Evolutionary conservation across 1,140 invertebrate genomes (phyloP), one percentile per base, ranked within the genome.

Genomic region (Lerema accius): DNA sequence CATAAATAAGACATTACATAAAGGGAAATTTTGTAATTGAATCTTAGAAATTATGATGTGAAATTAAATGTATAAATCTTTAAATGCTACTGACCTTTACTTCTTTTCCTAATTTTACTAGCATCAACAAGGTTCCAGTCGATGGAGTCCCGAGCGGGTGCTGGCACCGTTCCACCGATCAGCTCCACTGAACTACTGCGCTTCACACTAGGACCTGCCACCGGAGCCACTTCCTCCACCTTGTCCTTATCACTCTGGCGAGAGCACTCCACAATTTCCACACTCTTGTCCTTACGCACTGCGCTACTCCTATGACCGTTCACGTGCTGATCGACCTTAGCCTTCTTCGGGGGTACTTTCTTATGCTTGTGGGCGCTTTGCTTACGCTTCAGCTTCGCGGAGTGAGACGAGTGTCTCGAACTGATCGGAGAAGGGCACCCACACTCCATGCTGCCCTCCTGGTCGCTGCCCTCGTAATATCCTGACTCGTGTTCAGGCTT

Each of bases 401-500:
- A 89, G 60, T 87, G 83, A 4, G 86, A 89, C 6, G 84, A 87
- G 69, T 90, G 87, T 28, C 87, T 73, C 4, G 86, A 89, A 67
- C 86, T 89, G n/a, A 86, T 74, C n/a, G 86, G 86, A 5, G 86
- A 87, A 4, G 84, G 86, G 61, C 85, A 89, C 46, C 80, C 84
- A 58, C 83, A 89, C 71, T 90, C 87, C 87, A 90, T 89, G 60
- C 86, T 89, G 65, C 86, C 87, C 73, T 90, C 88, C 74, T 86
- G 84, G 66, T 90, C 88, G 78, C 88, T 90, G 53, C 88, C 88
- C 77, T 90, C 88, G 86, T 90, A 90, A 65, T 90, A 90, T 73
- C 88, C 88, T 63, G 88, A 90, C 78, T 90, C 88, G 88, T 90
- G 88, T 63, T 90, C 88, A 65, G 88, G 88, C 70, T 90, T 90